Evolutionary conservation across 2,888 invertebrate species (phyloP).

Genomic region (Chironomus riparius): DNA sequence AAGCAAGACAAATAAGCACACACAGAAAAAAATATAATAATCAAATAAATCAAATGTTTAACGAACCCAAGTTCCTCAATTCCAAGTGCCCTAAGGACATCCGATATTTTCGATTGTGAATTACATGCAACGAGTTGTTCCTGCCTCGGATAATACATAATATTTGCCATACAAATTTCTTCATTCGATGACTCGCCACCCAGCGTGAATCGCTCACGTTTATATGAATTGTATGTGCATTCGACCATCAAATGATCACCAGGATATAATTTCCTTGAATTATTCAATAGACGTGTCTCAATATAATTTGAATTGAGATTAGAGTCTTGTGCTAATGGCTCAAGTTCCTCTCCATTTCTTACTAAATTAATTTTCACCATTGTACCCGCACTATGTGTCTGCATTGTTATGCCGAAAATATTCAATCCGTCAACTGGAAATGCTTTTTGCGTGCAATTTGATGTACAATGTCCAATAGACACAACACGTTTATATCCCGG

Average conservation of each 20-base stretch:
- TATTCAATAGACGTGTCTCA: constrained; percentile 48
- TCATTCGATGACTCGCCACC: constrained; percentile 57
- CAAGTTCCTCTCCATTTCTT: constrained; percentile 42
- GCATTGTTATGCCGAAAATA: constrained; percentile 53
- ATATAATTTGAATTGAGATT: constrained; percentile 54
- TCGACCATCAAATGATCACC: constrained; percentile 54
- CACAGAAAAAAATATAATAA: neutral
- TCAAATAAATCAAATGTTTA: neutral
- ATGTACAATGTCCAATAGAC: constrained; percentile 53
- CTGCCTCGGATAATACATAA: constrained; percentile 59
- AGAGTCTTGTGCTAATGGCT: constrained; percentile 50
- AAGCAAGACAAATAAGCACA: no score
- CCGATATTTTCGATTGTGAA: constrained; percentile 49
- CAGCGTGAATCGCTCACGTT: constrained; percentile 48
- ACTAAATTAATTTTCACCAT: constrained; percentile 49
- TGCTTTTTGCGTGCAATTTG: constrained; percentile 51
- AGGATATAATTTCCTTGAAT: constrained; percentile 47
- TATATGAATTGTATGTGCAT: constrained; percentile 53
- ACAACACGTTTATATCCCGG: constrained; percentile 51
- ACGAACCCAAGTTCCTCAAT: constrained; percentile 14
- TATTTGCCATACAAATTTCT: constrained; percentile 59
- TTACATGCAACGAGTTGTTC: constrained; percentile 57
- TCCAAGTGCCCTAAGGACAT: constrained; percentile 6
- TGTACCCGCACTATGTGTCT: constrained; percentile 50
- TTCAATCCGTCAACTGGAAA: constrained; percentile 48